Base-by-base conservation (phyloP, 1,140 invertebrate species). In the Drosophila nannoptera region DNA sequence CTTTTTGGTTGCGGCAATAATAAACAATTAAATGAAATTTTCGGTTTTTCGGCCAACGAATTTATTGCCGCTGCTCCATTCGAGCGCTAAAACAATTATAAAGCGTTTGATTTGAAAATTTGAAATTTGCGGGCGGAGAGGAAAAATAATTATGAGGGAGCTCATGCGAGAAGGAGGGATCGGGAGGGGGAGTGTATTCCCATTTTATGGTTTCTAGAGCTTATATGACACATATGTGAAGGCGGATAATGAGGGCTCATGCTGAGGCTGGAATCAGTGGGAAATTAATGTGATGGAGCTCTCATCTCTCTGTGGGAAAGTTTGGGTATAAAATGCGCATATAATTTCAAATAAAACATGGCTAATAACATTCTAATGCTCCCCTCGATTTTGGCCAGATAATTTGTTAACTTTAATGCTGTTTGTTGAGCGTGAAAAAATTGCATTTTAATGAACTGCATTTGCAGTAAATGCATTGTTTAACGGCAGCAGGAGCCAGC, bases 31-130 rank as follows among this genome's bases (percentile, higher is more conserved):
- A 69, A 48, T 14, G 46, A 38, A 46, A 68, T 76, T 73, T 50
- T 36, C 55, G 45, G 31, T 46, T 43, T n/a, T n/a, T n/a, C 7
- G 31, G 36, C 54, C 31, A 69, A 77, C 77, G 68, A 33, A 38
- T 3, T 11, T 2, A 43, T 43, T 43, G 40, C 8, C 22, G 38
- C 53, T 73, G 49, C 36, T 16, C 45, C 64, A 72, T 50, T 67
- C 61, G 40, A 35, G 71, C 77, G 61, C 55, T 78, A 71, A 80
- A 76, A 78, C 66, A 40, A 59, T 54, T 54, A 60, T 74, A 58
- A 71, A 67, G 60, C 56, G 42, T 16, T 52, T 74, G 65, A 74
- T 75, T 61, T 55, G 33, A 52, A 78, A 65, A 74, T 75, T 61
- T 55, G 33, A 16, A 38, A 40, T 67, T 53, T 14, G 53, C n/a